A percentile compares a stretch with the other conserved stretches of the same genome.
Conservation (phyloP, 2,888 invertebrate genomes). For the Ditylenchus weischeri region DNA sequence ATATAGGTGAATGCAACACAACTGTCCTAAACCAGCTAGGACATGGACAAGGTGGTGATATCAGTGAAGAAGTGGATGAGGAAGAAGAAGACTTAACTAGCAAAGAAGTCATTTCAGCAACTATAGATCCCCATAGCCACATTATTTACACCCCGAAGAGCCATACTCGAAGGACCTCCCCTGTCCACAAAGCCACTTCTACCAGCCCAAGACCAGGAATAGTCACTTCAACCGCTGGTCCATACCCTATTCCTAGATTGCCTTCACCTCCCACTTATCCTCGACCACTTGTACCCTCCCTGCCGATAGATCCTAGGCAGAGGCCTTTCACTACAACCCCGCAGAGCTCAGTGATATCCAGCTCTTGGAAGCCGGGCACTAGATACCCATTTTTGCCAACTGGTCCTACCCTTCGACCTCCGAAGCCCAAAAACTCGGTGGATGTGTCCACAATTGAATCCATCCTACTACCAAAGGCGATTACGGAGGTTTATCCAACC, state of each 20-base stretch:
- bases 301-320: not conserved
- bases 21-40: conserved; percentile 19
- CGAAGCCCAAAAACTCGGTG: not conserved
- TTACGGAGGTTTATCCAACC: conserved; percentile 2
- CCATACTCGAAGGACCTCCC: too few relatives aligned
- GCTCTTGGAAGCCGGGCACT: conserved; percentile 6
- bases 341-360: not conserved
- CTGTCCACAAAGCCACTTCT: too few relatives aligned
- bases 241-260: too few relatives aligned
- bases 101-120: not conserved
- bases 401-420: not conserved
- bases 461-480: not conserved
- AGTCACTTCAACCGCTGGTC: too few relatives aligned
- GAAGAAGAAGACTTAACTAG: not conserved
- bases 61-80: not conserved
- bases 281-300: not conserved
- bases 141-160: too few relatives aligned
- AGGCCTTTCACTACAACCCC: conserved; percentile 2
- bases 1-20: conserved; percentile 22
- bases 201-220: too few relatives aligned
- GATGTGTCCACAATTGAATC: not conserved
- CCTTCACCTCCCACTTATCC: too few relatives aligned
- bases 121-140: not conserved
- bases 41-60: not conserved
- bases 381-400: conserved; percentile 14